Evolutionary conservation across 2,113 vertebrate species (phyloP), one percentile per base, ranked within the genome.

Genomic region (Alectura lathami): DNA sequence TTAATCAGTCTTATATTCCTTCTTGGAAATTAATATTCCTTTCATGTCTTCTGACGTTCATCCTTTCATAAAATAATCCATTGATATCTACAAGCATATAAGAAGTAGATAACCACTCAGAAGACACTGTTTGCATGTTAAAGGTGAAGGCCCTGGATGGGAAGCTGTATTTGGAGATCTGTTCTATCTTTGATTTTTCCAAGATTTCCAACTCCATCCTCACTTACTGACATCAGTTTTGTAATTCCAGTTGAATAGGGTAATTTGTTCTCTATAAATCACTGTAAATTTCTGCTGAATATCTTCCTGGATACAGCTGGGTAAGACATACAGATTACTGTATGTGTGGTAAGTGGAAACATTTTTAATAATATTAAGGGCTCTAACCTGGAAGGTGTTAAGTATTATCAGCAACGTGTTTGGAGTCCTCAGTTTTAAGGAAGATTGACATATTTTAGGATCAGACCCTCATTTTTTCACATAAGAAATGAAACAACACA

Each of bases 401-500:
- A 86, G 27, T 86, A 86, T 90, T 94, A 91, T 92, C 64, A 91
- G 59, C 36, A 69, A 36, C 5, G 17, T 91, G 82, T 80, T 94
- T 85, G 3, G 4, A 88, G 47, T 40, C 68, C 47, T 93, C 50
- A 14, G 17, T 4, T 89, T 45, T 74, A 50, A 91, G 50, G 54
- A 50, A 91, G 85, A 94, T 21, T 91, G 89, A 88, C 1, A 0
- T 60, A 14, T 86, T 57, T 63, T 88, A 91, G 27, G 75, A 94
- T 86, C 56, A 91, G 88, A 43, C 51, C 79, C 38, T 89, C 8
- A 1, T 77, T 93, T 90, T 90, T 96, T 89, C 89, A 95, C 68
- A 78, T 70, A 70, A 91, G 59, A 95, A 84, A 95, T 86, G 13
- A 88, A 97, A 93, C 66, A 88, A 77, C 74, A 43, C 7, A 60